These are phyloP conservation scores for Metopolophium dirhodum DNA, from an alignment of 1,140 invertebrate species.

Conservation along the genomic window DNA sequence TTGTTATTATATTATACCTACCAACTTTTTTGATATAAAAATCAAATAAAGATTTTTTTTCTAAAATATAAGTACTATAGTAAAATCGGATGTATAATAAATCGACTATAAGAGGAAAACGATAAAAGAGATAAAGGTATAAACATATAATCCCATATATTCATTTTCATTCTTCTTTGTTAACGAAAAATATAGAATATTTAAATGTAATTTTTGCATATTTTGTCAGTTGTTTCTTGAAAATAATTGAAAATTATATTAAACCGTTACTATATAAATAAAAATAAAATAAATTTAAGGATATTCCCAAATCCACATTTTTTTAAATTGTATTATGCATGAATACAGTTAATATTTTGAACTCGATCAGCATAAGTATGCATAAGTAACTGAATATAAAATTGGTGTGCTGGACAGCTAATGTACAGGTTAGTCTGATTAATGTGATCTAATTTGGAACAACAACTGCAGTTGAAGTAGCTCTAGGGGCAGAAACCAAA, in stretches of 20 bases:
- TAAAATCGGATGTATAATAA: too few relatives aligned
- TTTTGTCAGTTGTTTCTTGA: background rate
- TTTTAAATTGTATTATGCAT: background rate
- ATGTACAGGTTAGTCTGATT: background rate
- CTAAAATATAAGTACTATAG: too few relatives aligned
- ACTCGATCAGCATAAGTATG: background rate
- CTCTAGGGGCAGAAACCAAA: background rate
- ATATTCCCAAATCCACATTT: background rate
- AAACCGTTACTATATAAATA: background rate
- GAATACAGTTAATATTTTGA: background rate
- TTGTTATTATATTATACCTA: too few relatives aligned
- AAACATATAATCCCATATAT: too few relatives aligned
- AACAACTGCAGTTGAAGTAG: slow-evolving; percentile 4
- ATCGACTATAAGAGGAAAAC: too few relatives aligned
- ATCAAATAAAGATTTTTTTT: too few relatives aligned
- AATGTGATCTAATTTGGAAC: background rate
- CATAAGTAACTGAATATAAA: background rate
- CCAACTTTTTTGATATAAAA: too few relatives aligned
- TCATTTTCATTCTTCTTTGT: too few relatives aligned
- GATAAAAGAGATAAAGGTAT: too few relatives aligned
- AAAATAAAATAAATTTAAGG: background rate
- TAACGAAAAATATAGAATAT: background rate
- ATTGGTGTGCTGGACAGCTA: background rate
- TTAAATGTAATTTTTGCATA: background rate
- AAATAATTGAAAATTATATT: background rate